Conservation (phyloP, 2,797 vertebrate species). For the Pantherophis alleghaniensis region DNA sequence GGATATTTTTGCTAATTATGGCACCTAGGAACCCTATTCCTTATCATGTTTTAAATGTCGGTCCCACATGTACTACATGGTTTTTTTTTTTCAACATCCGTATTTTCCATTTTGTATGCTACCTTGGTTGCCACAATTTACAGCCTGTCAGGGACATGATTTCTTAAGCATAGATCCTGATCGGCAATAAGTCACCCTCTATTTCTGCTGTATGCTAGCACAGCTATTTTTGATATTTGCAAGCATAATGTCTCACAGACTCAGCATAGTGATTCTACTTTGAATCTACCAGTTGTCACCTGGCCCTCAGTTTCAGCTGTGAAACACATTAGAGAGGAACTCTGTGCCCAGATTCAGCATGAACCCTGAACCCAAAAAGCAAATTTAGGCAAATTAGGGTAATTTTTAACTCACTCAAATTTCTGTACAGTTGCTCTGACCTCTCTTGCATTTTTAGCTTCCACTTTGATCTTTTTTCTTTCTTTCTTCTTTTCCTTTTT, state of each 20-base stretch:
- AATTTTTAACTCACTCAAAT: background rate
- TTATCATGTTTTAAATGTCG: background rate
- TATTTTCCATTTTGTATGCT: background rate
- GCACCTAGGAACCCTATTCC: background rate
- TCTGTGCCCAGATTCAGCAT: background rate
- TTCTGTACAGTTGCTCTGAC: background rate
- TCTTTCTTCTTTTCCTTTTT: background rate
- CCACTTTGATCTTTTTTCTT: background rate
- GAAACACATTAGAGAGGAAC: background rate
- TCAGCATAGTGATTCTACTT: background rate
- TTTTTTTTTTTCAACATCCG: background rate
- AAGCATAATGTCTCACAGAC: background rate
- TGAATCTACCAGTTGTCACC: background rate
- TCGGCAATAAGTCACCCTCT: background rate
- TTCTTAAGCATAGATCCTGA: background rate
- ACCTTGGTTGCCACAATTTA: background rate
- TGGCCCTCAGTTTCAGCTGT: background rate
- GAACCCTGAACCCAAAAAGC: background rate
- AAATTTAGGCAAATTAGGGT: background rate
- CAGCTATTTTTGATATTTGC: background rate
- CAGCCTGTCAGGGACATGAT: background rate
- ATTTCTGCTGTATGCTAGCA: background rate
- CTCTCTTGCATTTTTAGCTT: background rate
- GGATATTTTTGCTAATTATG: background rate
- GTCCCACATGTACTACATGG: background rate